Percentiles rank a stretch among this genome's conserved stretches.
Evolutionary conservation across 2,113 vertebrate species (phyloP).

Genomic region (Aptenodytes forsteri): DNA sequence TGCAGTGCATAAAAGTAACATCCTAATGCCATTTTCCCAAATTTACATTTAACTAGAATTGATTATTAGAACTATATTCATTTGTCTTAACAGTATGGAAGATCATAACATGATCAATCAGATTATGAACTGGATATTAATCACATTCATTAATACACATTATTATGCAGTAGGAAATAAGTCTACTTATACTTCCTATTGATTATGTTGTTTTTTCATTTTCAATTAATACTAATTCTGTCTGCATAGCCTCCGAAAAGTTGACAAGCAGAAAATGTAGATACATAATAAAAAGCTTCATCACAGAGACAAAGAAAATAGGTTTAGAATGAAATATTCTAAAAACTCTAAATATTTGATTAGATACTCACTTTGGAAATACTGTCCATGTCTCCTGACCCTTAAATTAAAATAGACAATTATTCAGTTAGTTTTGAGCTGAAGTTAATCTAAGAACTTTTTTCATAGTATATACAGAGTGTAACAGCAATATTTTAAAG

Average conservation of each 20-base stretch:
- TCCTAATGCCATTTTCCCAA: not conserved
- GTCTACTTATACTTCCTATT: not conserved
- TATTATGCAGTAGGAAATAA: not conserved
- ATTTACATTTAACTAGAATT: not conserved
- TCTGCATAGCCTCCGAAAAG: not conserved
- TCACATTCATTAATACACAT: not conserved
- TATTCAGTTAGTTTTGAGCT: slow-evolving; percentile 27
- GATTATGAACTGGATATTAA: not conserved
- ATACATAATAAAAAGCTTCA: not conserved
- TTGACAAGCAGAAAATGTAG: not conserved
- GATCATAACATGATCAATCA: not conserved
- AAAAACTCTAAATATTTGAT: not conserved
- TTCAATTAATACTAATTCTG: not conserved
- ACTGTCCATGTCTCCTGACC: slow-evolving; percentile 98
- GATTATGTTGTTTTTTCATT: not conserved
- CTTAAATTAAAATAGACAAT: slow-evolving; percentile 72
- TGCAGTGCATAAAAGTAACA: not conserved
- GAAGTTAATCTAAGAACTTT: not conserved
- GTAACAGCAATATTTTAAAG: not conserved
- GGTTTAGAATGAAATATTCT: not conserved
- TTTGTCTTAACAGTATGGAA: not conserved
- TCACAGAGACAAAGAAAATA: not conserved
- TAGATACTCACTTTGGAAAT: slow-evolving; percentile 91
- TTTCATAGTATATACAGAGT: not conserved
- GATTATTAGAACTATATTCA: not conserved